A percentile compares a stretch with the other conserved stretches of the same genome.
These are phyloP conservation scores for Trichomycterus rosablanca DNA, from an alignment of 2,113 vertebrate species.

Conservation along the genomic window DNA sequence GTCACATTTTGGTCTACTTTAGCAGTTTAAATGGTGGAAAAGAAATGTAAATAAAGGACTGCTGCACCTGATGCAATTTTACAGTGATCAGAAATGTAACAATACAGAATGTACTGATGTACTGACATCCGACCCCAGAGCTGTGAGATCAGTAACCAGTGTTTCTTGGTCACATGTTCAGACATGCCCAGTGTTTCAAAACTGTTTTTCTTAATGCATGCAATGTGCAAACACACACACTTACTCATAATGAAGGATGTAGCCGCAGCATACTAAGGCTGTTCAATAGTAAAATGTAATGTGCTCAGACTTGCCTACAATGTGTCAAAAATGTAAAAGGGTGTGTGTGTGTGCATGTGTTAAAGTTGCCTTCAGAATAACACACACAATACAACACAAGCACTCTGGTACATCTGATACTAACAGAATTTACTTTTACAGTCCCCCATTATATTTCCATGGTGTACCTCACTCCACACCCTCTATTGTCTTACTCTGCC, in stretches of 20 bases:
- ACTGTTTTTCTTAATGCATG: conserved; percentile 11
- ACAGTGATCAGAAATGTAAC: neutral
- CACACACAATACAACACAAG: neutral
- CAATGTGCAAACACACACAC: conserved; percentile 18
- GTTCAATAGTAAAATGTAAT: conserved; percentile 12
- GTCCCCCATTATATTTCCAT: neutral
- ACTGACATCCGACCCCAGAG: neutral
- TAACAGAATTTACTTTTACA: conserved; percentile 8
- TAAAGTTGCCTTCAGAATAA: conserved; percentile 6
- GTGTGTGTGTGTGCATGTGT: conserved; percentile 16
- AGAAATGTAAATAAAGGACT: too few relatives aligned
- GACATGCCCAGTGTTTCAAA: conserved; percentile 28
- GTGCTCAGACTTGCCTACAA: conserved; percentile 28
- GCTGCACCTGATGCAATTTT: neutral
- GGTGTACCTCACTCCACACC: neutral
- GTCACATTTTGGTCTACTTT: too few relatives aligned
- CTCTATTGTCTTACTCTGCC: neutral
- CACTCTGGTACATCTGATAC: neutral
- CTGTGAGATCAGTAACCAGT: conserved; percentile 14
- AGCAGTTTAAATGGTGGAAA: too few relatives aligned
- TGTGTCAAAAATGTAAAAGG: conserved; percentile 24
- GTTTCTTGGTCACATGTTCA: conserved; percentile 17
- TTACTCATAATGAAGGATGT: conserved; percentile 16
- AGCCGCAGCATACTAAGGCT: conserved; percentile 5
- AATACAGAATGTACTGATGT: neutral